Percentiles rank a stretch among this genome's conserved stretches.
These are phyloP conservation scores for Sarcophilus harrisii DNA, from an alignment of 2,797 vertebrate genomes.

Conservation along the genomic window DNA sequence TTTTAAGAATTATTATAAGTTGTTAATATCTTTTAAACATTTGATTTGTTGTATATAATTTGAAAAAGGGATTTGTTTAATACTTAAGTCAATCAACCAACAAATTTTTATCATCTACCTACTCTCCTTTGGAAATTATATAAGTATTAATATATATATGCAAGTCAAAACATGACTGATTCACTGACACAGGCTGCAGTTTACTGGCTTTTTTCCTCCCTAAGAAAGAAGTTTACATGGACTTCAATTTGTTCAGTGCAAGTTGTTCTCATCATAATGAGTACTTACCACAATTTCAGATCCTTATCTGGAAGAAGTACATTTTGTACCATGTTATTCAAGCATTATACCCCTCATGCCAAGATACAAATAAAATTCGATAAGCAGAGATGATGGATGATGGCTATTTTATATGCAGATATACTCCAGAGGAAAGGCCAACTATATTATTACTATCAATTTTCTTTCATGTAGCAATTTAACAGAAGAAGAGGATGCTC, in stretches of 20 bases:
- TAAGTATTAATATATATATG: slow-evolving; percentile 48
- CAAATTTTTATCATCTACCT: slow-evolving; percentile 48
- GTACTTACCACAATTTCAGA: slow-evolving; percentile 72
- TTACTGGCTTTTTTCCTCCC: slow-evolving; percentile 57
- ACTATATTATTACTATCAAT: neutral
- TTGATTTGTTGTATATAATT: slow-evolving; percentile 41
- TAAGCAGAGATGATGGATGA: slow-evolving; percentile 68
- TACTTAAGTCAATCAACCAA: neutral
- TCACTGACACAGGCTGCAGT: slow-evolving; percentile 33
- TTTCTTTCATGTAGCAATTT: slow-evolving; percentile 55
- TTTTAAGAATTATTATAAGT: neutral
- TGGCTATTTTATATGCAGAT: slow-evolving; percentile 68
- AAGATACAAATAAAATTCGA: slow-evolving; percentile 70
- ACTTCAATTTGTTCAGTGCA: slow-evolving; percentile 69
- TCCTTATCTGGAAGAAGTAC: slow-evolving; percentile 80
- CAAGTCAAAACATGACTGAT: slow-evolving; percentile 28
- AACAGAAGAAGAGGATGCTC: slow-evolving; percentile 24
- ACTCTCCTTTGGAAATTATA: slow-evolving; percentile 42
- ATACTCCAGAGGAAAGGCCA: slow-evolving; percentile 55
- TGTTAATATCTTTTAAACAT: neutral
- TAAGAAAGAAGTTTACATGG: slow-evolving; percentile 54
- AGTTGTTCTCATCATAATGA: slow-evolving; percentile 77
- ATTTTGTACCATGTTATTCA: slow-evolving; percentile 79
- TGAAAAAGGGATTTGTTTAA: slow-evolving; percentile 37
- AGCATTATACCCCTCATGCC: slow-evolving; percentile 66